Evolutionary conservation across 2,797 vertebrate genomes (phyloP).

Genomic region (Lagocephalus sceleratus): DNA sequence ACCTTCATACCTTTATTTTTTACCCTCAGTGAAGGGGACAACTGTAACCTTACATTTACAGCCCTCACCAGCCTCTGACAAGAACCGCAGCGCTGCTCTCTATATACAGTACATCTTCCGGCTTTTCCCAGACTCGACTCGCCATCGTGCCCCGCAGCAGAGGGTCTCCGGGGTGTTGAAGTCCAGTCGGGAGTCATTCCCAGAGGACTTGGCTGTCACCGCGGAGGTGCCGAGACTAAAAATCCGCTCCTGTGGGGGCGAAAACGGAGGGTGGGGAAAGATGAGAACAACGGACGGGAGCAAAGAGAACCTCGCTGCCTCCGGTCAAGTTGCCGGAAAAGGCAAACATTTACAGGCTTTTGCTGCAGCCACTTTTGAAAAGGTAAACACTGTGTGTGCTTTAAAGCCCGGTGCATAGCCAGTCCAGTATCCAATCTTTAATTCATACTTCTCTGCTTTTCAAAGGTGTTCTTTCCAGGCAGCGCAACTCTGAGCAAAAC

Average conservation of each 20-base stretch:
- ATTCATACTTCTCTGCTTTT: not conserved
- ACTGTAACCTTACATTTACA: no score
- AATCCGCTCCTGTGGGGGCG: constrained; percentile 43
- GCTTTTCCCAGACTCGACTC: not conserved
- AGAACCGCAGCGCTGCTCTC: no score
- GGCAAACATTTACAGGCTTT: constrained; percentile 3
- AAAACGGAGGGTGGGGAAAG: constrained; percentile 29
- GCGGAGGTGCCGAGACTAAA: constrained; percentile 57
- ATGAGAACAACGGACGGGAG: constrained; percentile 27
- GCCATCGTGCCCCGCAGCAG: constrained; percentile 33
- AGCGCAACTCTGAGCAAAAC: not conserved
- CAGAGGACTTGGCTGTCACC: constrained; percentile 49
- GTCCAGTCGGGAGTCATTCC: constrained; percentile 54
- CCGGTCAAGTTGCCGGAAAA: constrained; percentile 3
- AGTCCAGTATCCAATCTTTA: not conserved
- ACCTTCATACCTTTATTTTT: no score
- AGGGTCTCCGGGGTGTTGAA: constrained; percentile 39
- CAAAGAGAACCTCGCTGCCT: constrained; percentile 27
- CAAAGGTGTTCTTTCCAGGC: not conserved
- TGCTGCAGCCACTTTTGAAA: constrained; percentile 10
- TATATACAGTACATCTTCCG: not conserved
- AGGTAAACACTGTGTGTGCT: not conserved
- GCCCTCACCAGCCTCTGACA: no score
- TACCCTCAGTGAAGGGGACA: no score
- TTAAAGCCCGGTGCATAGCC: not conserved